phyloP scores from a whole-genome alignment of 1,140 invertebrate genomes.

The Muscidifurax raptorellus region DNA sequence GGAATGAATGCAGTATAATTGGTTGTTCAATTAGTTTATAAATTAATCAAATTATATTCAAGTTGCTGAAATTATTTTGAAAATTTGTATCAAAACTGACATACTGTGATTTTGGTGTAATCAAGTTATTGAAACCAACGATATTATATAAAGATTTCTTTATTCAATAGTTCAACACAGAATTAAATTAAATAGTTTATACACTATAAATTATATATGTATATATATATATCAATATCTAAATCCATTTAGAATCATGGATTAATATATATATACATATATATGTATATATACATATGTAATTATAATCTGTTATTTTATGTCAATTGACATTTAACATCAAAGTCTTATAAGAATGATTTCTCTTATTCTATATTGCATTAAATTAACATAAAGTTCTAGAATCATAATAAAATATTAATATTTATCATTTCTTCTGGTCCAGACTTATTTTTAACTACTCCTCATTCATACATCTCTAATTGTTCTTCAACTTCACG shows the following conservation, averaged over 20 bases:
- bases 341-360: not conserved
- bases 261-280: too few relatives aligned
- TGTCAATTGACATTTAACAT: not conserved
- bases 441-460: not conserved
- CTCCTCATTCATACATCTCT: not conserved
- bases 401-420: not conserved
- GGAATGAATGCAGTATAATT: not conserved
- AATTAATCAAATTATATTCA: not conserved
- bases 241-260: not conserved
- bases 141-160: not conserved
- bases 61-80: not conserved
- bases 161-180: too few relatives aligned
- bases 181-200: not conserved
- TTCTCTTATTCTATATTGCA: not conserved
- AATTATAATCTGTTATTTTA: not conserved
- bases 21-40: not conserved
- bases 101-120: not conserved
- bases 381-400: not conserved
- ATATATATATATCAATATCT: not conserved
- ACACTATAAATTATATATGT: not conserved
- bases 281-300: not conserved
- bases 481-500: slow-evolving; percentile 29
- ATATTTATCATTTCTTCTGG: not conserved
- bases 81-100: not conserved
- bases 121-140: not conserved